Evolutionary conservation across 2,888 invertebrate species (phyloP), one percentile per base, ranked within the genome.

Genomic region (Drosophila villosipedis): DNA sequence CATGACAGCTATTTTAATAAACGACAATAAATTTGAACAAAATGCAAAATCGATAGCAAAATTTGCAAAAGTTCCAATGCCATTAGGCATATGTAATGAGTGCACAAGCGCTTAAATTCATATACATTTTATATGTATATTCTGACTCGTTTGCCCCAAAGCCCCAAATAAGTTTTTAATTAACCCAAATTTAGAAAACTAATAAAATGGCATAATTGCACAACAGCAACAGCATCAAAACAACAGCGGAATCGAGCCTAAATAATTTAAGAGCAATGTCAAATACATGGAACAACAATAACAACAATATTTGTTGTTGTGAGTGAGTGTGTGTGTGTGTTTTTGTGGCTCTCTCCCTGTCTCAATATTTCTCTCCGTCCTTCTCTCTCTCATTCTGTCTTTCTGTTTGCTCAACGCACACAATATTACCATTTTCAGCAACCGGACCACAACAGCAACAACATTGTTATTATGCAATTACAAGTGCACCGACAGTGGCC

Each of bases 391-490:
- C 3, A 28, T 9, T 19, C 12, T 6, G 14, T 22, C n/a, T 22
- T 2, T 7, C 22, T 73, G 65, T 73, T 72, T 75, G 63, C 25
- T 50, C 57, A 71, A 71, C 52, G 30, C 60, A 61, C 50, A 58
- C 47, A 63, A 68, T 5, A 59, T 65, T 49, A 69, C 61, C 70
- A 83, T 81, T 75, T 73, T 75, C 53, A 54, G 57, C 73, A 63
- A 53, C n/a, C 31, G 70, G 67, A 16, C 16, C 37, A 71, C 71
- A 82, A 77, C 58, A 69, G 54, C 72, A 79, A 63, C 58, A 79
- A 68, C 78, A 80, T 80, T 86, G 86, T 83, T 86, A 84, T 86
- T 84, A 82, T 83, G 88, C 86, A 91, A 90, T 91, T 88, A 88
- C 76, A 76, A 79, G 67, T 76, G 81, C 76, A 68, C 73, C 71